Evolutionary conservation across 2,888 invertebrate genomes (phyloP), one percentile per base, ranked within the genome.

Genomic region (Anthoptus insignis): DNA sequence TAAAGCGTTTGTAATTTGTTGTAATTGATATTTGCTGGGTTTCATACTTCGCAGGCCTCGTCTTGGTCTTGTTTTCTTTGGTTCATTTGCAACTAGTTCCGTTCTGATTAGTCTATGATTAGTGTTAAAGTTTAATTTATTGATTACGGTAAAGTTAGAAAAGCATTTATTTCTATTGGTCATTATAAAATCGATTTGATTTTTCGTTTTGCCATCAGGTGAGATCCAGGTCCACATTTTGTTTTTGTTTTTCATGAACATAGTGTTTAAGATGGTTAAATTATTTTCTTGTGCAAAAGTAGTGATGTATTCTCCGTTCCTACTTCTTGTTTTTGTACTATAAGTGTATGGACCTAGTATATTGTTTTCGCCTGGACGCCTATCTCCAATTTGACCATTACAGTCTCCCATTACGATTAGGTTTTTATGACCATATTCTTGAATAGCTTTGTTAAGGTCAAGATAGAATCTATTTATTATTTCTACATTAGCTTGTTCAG

Each of bases 161-260:
- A 67, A 64, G 47, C 22, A 59, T 16, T 16, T 65, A 11, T 11
- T 42, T 47, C 50, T 59, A 13, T 64, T 74, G 8, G 69, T 68
- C 59, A 72, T 59, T 19, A 72, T 59, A n/a, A 63, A 64, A 56
- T 68, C 56, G 6, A 70, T 73, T 71, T 74, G 39, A 14, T 75
- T 75, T 68, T 75, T 73, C 54, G 52, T 64, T 58, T 66, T 66
- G 0, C 68, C 72, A 22, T 72, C 68, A 7, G 74, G 73, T 39
- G 69, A 71, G 0, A 64, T 54, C 73, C 73, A 75, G 16, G 73
- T 73, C 73, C 71, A 75, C 66, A 53, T 73, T 0, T 24, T 71
- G n/a, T n/a, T n/a, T n/a, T n/a, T n/a, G n/a, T n/a, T n/a, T n/a
- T n/a, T n/a, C n/a, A n/a, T n/a, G n/a, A n/a, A n/a, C n/a, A n/a